These are phyloP conservation scores for Papilio polytes DNA, from an alignment of 1,140 invertebrate genomes.

Conservation along the genomic window DNA sequence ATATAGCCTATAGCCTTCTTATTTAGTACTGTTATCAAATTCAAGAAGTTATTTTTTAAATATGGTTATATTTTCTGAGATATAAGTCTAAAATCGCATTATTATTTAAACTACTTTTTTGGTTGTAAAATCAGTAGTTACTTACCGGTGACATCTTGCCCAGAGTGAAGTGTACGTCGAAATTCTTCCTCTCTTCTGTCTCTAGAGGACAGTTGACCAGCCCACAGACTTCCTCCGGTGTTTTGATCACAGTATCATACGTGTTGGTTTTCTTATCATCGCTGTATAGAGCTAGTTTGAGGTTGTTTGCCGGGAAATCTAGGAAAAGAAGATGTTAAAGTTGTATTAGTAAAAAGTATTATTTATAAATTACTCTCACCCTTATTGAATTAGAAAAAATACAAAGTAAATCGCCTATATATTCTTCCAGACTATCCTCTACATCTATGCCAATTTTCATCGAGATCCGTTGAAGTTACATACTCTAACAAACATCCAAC, in stretches of 20 bases:
- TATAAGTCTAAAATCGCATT: too few relatives aligned
- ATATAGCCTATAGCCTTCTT: background rate
- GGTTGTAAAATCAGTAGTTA: background rate
- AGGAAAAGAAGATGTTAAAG: conserved; percentile 19
- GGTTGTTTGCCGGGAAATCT: conserved; percentile 49
- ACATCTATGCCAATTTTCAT: too few relatives aligned
- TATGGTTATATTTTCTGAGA: background rate
- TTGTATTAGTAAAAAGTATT: too few relatives aligned
- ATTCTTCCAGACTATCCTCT: background rate
- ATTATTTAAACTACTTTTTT: too few relatives aligned
- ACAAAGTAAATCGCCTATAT: too few relatives aligned
- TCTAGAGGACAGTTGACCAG: conserved; percentile 46
- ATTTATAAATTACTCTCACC: too few relatives aligned
- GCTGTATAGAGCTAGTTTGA: conserved; percentile 46
- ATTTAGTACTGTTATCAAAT: background rate
- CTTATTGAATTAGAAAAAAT: too few relatives aligned
- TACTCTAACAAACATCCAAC: too few relatives aligned
- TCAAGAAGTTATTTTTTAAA: background rate
- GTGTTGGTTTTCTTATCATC: conserved; percentile 47
- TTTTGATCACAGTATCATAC: conserved; percentile 42
- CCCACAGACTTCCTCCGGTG: conserved; percentile 42
- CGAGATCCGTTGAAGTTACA: too few relatives aligned
- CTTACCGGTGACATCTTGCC: conserved; percentile 49
- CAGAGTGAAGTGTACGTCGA: conserved; percentile 47
- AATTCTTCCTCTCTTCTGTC: conserved; percentile 45